phyloP scores from a whole-genome alignment of 1,140 invertebrate genomes.

The Lordiphosa clarofinis region DNA sequence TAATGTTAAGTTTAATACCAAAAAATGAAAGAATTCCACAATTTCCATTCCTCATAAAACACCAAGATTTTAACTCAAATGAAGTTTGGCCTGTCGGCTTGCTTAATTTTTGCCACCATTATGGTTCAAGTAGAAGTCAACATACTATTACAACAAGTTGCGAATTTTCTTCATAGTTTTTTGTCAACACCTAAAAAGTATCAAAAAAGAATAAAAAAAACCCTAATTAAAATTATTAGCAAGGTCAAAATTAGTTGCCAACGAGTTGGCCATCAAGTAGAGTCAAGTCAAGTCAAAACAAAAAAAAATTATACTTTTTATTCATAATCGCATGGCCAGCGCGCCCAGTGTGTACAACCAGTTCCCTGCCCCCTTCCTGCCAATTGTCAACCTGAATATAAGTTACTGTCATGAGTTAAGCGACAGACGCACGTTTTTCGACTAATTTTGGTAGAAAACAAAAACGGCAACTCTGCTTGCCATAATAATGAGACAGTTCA shows the following conservation, averaged over 20 bases:
- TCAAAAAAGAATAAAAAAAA: slow-evolving; percentile 14
- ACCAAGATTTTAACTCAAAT: no score
- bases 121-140: no score
- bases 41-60: no score
- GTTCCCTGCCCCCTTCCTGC: slow-evolving; percentile 5
- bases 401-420: slow-evolving; percentile 3
- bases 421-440: slow-evolving; percentile 42
- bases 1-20: no score
- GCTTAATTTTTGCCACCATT: no score
- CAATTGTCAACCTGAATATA: slow-evolving; percentile 1
- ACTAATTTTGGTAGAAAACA: slow-evolving; percentile 40
- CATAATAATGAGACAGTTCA: slow-evolving; percentile 58
- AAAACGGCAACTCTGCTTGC: slow-evolving; percentile 40
- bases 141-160: no score
- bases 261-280: slow-evolving; percentile 60
- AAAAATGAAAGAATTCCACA: no score
- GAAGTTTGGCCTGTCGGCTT: no score
- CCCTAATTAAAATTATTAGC: slow-evolving; percentile 74
- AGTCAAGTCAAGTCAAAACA: slow-evolving; percentile 6
- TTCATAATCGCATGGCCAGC: slow-evolving; percentile 71
- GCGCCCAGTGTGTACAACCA: slow-evolving; percentile 24
- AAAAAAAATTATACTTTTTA: slow-evolving; percentile 49
- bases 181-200: no score
- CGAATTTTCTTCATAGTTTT: no score
- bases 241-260: slow-evolving; percentile 74